Percentiles rank a stretch among this genome's conserved stretches.
These are phyloP conservation scores for Pelecanoides urinatrix DNA, from an alignment of 2,113 vertebrate species.

Conservation along the genomic window DNA sequence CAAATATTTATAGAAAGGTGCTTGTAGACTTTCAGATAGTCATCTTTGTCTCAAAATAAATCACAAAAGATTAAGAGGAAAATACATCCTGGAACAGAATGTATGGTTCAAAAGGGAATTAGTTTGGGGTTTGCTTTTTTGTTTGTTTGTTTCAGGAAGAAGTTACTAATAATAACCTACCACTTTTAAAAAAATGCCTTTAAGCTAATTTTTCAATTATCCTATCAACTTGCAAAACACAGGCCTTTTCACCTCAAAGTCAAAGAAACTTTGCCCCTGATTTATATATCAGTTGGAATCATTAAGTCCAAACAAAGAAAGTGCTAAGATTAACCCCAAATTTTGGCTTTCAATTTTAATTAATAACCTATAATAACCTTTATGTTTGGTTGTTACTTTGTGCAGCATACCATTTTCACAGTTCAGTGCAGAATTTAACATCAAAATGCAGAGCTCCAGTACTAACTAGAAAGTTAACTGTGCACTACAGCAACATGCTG, in stretches of 20 bases:
- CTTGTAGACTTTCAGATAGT: neutral
- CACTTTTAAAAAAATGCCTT: neutral
- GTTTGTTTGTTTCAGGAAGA: neutral
- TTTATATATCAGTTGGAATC: neutral
- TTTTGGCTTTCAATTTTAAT: neutral
- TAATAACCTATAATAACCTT: neutral
- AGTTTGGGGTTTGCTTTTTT: neutral
- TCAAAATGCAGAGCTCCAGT: neutral
- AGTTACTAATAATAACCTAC: neutral
- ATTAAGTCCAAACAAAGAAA: neutral
- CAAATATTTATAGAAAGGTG: neutral
- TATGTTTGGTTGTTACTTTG: neutral
- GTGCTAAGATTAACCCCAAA: neutral
- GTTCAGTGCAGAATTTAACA: neutral
- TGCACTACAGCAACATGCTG: rapidly evolving
- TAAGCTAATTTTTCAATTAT: neutral
- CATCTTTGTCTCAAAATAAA: neutral
- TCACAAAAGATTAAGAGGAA: neutral
- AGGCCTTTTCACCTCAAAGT: neutral
- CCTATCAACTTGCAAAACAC: neutral
- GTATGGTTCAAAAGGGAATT: neutral
- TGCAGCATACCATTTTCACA: neutral
- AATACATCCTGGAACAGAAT: neutral
- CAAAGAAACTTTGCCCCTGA: neutral
- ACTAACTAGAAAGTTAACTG: neutral